Evolutionary conservation across 30 jellyfish, hydroid and myxozoan genomes (phyloP).

Genomic region (Catostylus mosaicus): DNA sequence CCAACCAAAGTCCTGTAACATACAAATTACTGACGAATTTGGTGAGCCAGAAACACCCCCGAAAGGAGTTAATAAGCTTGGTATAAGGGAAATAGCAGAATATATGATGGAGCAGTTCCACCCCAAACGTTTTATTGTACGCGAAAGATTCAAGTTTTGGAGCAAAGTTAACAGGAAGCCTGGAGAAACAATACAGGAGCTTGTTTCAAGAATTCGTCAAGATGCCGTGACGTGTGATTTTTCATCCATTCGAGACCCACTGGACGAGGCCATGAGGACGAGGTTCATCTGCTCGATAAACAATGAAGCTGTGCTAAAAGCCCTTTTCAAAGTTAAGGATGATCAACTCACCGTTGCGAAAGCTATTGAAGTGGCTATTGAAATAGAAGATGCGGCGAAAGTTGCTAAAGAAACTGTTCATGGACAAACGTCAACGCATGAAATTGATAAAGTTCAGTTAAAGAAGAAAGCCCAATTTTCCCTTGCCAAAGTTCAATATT

Average conservation of each 20-base stretch:
- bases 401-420: conserved; percentile 37
- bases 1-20: conserved; percentile 27
- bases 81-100: conserved; percentile 22
- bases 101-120: conserved; percentile 34
- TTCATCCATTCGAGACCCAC: conserved; percentile 50
- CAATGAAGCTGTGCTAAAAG: conserved; percentile 48
- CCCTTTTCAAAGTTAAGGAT: conserved; percentile 12
- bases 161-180: conserved; percentile 25
- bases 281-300: conserved; percentile 27
- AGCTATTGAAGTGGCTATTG: conserved; percentile 35
- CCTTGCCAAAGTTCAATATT: background rate
- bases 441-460: background rate
- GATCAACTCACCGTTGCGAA: conserved; percentile 27
- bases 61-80: conserved; percentile 21
- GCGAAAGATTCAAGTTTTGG: conserved; percentile 67
- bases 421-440: background rate
- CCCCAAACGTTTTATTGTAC: conserved; percentile 50
- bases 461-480: background rate
- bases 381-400: conserved; percentile 49
- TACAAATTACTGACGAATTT: conserved; percentile 15
- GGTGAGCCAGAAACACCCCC: conserved; percentile 40
- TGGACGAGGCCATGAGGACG: conserved; percentile 44
- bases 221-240: conserved; percentile 60
- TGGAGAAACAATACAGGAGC: conserved; percentile 54
- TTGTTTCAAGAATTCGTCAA: conserved; percentile 47